phyloP scores from a whole-genome alignment of 2,888 invertebrate species.

The Catocala sponsa region DNA sequence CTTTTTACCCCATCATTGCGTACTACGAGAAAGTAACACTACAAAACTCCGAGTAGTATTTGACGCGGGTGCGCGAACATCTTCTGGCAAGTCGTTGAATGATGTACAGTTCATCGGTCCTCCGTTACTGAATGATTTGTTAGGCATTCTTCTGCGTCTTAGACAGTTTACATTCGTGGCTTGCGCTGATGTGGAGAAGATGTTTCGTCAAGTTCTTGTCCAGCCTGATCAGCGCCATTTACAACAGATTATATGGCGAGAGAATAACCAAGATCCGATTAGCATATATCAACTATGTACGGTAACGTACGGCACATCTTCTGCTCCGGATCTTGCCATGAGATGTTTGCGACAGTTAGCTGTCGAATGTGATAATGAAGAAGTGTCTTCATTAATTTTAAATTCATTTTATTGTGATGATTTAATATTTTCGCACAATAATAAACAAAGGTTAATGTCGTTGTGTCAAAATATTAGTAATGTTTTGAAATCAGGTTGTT shows the following conservation, averaged over 20 bases:
- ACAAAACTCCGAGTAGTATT: slow-evolving; percentile 22
- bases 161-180: slow-evolving; percentile 10
- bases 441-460: no score
- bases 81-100: slow-evolving; percentile 17
- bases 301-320: slow-evolving; percentile 11
- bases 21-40: slow-evolving; percentile 15
- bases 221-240: no score
- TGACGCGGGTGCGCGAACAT: slow-evolving; percentile 6
- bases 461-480: no score
- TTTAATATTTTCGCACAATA: no score
- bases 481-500: no score
- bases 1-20: slow-evolving; percentile 25
- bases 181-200: no score
- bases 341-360: not conserved
- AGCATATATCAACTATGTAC: slow-evolving; percentile 5
- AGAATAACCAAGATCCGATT: not conserved
- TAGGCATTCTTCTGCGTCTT: slow-evolving; percentile 20
- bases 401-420: no score
- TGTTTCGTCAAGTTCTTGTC: no score
- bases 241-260: no score
- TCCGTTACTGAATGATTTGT: slow-evolving; percentile 14
- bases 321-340: slow-evolving; percentile 7
- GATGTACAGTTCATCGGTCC: slow-evolving; percentile 21
- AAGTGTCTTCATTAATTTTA: not conserved
- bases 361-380: not conserved